Percentiles rank a stretch among this genome's conserved stretches.
These are phyloP conservation scores for Diplosoma virens DNA, from an alignment of 23 tunicate genomes.

Conservation along the genomic window DNA sequence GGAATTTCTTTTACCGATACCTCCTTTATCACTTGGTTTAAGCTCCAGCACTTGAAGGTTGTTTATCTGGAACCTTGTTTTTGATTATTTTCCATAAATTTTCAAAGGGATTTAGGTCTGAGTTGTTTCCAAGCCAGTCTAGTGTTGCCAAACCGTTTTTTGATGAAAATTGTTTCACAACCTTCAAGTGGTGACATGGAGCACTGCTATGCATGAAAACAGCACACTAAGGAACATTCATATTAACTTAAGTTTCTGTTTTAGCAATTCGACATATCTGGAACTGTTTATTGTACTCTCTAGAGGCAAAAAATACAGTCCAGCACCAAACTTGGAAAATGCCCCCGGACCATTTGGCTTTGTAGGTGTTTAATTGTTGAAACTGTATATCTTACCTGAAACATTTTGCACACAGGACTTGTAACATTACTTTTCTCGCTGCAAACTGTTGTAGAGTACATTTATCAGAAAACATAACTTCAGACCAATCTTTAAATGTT, in stretches of 20 bases:
- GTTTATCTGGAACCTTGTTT: background rate
- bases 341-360: background rate
- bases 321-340: background rate
- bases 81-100: background rate
- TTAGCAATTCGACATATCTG: background rate
- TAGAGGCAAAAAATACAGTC: background rate
- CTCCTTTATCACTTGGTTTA: background rate
- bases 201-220: background rate
- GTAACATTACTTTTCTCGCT: background rate
- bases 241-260: background rate
- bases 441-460: background rate
- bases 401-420: background rate
- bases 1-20: background rate
- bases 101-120: background rate
- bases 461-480: background rate
- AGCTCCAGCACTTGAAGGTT: background rate
- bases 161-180: background rate
- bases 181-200: background rate
- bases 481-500: background rate
- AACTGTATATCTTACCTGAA: background rate
- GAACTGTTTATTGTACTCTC: background rate
- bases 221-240: background rate
- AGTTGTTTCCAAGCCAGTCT: background rate
- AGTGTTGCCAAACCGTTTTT: background rate
- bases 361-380: background rate